Evolutionary conservation across 2,113 vertebrate species (phyloP), one percentile per base, ranked within the genome.

Genomic region (Copsychus sechellarum): DNA sequence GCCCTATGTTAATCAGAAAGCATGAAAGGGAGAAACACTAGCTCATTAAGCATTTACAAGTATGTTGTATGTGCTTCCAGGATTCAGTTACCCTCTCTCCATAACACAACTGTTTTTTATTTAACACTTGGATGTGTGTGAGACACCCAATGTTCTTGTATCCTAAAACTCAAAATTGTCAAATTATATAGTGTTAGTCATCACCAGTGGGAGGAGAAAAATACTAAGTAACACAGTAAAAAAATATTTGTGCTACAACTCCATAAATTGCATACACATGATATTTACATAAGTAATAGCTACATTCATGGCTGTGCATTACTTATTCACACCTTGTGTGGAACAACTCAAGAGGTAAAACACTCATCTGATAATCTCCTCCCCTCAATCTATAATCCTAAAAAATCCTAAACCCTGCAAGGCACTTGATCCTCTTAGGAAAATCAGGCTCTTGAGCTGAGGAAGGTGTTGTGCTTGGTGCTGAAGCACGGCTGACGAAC

Each of bases 31-130:
- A 97, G 93, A 96, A 96, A 96, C 86, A 92, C 79, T 92, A 94
- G 84, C 92, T 97, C 76, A 88, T 96, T 94, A 94, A 97, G 97
- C 92, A 92, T 95, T 96, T 95, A 97, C 89, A 81, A 88, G 62
- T 65, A 78, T 90, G 65, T 77, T 97, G 91, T 95, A 82, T 72
- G 81, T 91, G 65, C 77, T 67, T 78, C 66, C 94, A 89, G 95
- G 93, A 92, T 95, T 95, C 94, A 62, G 56, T 95, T 97, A 96
- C 96, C 77, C 71, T 88, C 77, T 91, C 92, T 88, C 96, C 78
- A 88, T 93, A 86, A 96, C 86, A 92, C 88, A 88, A 94, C 76
- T 91, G 77, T 54, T 95, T 97, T 96, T 95, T 94, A 96, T 84
- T 95, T 92, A 95, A 97, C 86, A 95, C 85, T 91, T 92, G 92